Percentiles rank a stretch among this genome's conserved stretches.
phyloP scores from a whole-genome alignment of 2,888 invertebrate genomes.

The Pedicia rivosa region DNA sequence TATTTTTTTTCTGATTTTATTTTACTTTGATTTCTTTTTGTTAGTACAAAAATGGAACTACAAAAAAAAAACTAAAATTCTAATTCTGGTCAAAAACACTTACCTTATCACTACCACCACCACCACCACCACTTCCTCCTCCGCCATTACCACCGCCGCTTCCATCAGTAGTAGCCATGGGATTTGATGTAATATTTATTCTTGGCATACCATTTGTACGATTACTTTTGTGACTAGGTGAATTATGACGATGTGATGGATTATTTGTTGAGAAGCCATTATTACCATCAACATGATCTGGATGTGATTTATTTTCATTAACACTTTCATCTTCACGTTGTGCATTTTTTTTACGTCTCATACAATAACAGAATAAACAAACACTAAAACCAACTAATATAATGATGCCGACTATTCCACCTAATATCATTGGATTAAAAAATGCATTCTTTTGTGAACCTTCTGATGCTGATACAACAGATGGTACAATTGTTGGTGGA shows the following conservation, averaged over 20 bases:
- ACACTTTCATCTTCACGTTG: conserved; percentile 18
- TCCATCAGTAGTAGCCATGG: conserved; percentile 19
- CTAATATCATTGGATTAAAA: conserved; percentile 26
- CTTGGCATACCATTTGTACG: conserved; percentile 28
- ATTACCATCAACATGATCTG: conserved; percentile 30
- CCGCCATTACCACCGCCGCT: not conserved
- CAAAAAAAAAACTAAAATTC: too few species aligned
- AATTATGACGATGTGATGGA: conserved; percentile 4
- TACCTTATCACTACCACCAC: conserved; percentile 22
- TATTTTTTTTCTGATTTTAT: too few species aligned
- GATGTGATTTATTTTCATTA: conserved; percentile 27
- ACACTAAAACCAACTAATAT: conserved; percentile 22
- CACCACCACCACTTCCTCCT: not conserved
- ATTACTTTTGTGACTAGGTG: conserved; percentile 21
- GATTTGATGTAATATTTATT: conserved; percentile 31
- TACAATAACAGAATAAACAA: conserved; percentile 26
- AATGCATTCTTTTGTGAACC: conserved; percentile 19
- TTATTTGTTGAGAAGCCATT: conserved; percentile 19
- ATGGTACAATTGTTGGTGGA: conserved; percentile 18
- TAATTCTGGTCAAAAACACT: too few species aligned
- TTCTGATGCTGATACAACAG: conserved; percentile 18
- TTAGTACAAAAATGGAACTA: too few species aligned
- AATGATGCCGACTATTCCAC: conserved; percentile 20
- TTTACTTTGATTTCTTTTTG: too few species aligned
- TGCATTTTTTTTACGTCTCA: conserved; percentile 22